Conservation (phyloP, 2,797 vertebrate genomes). For the Tympanoctomys barrerae region DNA sequence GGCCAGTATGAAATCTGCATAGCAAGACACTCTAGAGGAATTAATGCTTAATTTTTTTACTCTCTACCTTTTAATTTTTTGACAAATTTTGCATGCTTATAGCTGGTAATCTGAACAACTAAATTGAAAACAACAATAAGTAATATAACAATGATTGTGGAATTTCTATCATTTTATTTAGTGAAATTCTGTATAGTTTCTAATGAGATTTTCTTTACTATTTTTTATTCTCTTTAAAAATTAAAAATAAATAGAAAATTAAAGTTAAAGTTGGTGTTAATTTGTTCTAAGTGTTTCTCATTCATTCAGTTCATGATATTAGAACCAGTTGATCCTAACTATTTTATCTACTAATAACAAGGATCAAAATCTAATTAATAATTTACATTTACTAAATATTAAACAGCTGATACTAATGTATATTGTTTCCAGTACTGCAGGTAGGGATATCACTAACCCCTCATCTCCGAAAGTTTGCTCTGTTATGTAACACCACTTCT, state of each 20-base stretch:
- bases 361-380: slow-evolving; percentile 40
- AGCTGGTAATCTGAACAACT: too few species aligned
- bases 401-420: neutral
- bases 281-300: neutral
- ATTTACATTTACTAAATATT: slow-evolving; percentile 31
- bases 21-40: neutral
- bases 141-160: too few species aligned
- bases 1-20: neutral
- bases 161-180: too few species aligned
- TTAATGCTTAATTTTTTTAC: too few species aligned
- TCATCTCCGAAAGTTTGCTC: slow-evolving; percentile 17
- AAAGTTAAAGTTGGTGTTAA: neutral
- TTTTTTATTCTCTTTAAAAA: neutral
- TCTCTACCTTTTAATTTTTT: too few species aligned
- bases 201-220: too few species aligned
- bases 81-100: too few species aligned
- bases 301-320: slow-evolving; percentile 34
- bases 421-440: slow-evolving; percentile 11
- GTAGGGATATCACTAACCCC: slow-evolving; percentile 1
- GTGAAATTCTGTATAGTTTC: too few species aligned
- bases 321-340: slow-evolving; percentile 32
- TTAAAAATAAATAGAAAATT: neutral
- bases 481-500: neutral
- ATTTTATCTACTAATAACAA: slow-evolving; percentile 25
- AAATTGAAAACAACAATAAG: too few species aligned